These are phyloP conservation scores for Hymenopus coronatus DNA, from an alignment of 2,888 invertebrate genomes.

Conservation along the genomic window DNA sequence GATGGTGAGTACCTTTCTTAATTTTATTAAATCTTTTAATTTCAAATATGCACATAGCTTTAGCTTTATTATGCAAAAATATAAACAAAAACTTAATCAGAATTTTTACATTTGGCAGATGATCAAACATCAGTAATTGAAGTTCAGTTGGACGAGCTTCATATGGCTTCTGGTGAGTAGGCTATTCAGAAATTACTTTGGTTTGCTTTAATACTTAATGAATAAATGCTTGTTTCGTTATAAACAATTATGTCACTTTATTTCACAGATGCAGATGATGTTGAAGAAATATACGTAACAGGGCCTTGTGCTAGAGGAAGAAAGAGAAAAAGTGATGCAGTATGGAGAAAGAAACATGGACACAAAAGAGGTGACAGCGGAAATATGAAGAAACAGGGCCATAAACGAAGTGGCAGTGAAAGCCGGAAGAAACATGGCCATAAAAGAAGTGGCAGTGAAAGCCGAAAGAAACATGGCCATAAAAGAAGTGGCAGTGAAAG, in stretches of 20 bases:
- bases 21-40: not conserved
- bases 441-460: not conserved
- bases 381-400: not conserved
- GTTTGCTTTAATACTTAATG: not conserved
- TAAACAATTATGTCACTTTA: too few relatives aligned
- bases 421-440: not conserved
- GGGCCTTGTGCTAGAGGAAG: not conserved
- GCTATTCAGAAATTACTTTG: not conserved
- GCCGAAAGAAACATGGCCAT: not conserved
- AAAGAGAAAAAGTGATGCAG: not conserved
- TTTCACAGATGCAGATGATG: not conserved
- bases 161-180: not conserved
- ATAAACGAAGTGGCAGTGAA: not conserved
- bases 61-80: not conserved
- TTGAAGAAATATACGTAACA: not conserved
- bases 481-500: not conserved
- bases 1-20: not conserved
- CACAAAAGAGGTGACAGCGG: not conserved
- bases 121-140: not conserved
- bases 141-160: not conserved
- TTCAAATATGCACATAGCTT: not conserved
- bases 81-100: not conserved
- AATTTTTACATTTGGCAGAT: not conserved
- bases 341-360: not conserved
- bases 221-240: not conserved